Evolutionary conservation across 2,797 vertebrate species (phyloP), one percentile per base, ranked within the genome.

Genomic region (Pipistrellus pipistrellus): DNA sequence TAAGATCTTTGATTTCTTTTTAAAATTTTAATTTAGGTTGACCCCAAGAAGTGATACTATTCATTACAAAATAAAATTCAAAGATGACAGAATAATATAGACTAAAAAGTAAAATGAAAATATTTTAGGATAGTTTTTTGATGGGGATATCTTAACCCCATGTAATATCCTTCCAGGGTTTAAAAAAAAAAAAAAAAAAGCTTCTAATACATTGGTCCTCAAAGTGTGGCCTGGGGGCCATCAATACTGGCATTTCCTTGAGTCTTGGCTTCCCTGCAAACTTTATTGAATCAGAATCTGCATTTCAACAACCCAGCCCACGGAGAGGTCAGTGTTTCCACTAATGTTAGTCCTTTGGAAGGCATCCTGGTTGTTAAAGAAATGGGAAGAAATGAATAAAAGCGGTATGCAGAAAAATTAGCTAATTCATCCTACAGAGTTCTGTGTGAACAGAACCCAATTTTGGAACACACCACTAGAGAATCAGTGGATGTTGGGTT

Each of bases 401-500:
- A 78, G 35, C 21, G 6, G 66, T 6, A 53, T 73, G 84, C 51
- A 80, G 80, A 89, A 66, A 30, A 57, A 32, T 55, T 9, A 51
- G 30, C 75, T 38, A 62, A 90, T 68, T 91, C 91, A 78, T 48
- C 35, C 55, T n/a, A 20, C 55, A 71, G 62, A 80, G 53, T 18
- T 51, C 13, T 14, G 13, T 88, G 86, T 69, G 88, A 92, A 48
- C 35, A 87, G 92, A 84, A 77, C 80, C 73, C 57, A 83, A 13
- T 95, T 96, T 66, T 83, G 86, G 94, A 95, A 82, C 53, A 44
- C 3, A 41, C 78, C 94, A 20, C 87, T 64, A 68, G 95, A 94
- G 95, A 96, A 81, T 95, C 86, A 95, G 38, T 41, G 38, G 90
- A 66, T 69, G 21, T 82, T n/a, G 41, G 59, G 81, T 91, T 96